These are phyloP conservation scores for Habrosyne pyritoides DNA, from an alignment of 2,888 invertebrate genomes.

Conservation along the genomic window DNA sequence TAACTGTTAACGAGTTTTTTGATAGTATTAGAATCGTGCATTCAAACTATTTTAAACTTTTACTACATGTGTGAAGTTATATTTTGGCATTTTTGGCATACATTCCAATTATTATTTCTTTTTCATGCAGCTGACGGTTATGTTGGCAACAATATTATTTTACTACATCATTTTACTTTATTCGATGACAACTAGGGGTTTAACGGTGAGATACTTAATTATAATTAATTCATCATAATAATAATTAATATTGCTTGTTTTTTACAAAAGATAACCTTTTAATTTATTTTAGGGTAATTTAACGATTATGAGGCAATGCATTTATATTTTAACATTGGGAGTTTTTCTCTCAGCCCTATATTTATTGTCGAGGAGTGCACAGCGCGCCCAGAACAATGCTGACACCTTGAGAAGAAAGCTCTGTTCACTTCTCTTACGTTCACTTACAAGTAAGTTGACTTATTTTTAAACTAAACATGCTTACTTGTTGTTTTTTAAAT, in stretches of 20 bases:
- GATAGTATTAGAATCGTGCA: not conserved
- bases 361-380: conserved; percentile 39
- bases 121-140: conserved; percentile 41
- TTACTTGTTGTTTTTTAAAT: too few species aligned
- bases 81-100: not conserved
- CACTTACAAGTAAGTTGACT: conserved; percentile 29
- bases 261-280: too few species aligned
- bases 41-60: not conserved
- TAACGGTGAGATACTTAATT: conserved; percentile 30
- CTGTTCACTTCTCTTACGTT: conserved; percentile 34
- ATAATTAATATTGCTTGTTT: not conserved
- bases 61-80: not conserved
- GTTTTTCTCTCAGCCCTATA: conserved; percentile 32
- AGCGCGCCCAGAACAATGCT: conserved; percentile 37
- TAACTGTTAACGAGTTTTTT: not conserved
- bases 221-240: not conserved
- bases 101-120: not conserved
- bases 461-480: not conserved
- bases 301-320: not conserved
- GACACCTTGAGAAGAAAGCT: conserved; percentile 32
- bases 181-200: conserved; percentile 18
- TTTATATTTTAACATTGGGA: conserved; percentile 18
- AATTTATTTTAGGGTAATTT: conserved; percentile 28
- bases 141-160: conserved; percentile 30
- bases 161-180: conserved; percentile 40